Evolutionary conservation across 2,797 vertebrate species (phyloP).

Genomic region (Leptodactylus fallax): DNA sequence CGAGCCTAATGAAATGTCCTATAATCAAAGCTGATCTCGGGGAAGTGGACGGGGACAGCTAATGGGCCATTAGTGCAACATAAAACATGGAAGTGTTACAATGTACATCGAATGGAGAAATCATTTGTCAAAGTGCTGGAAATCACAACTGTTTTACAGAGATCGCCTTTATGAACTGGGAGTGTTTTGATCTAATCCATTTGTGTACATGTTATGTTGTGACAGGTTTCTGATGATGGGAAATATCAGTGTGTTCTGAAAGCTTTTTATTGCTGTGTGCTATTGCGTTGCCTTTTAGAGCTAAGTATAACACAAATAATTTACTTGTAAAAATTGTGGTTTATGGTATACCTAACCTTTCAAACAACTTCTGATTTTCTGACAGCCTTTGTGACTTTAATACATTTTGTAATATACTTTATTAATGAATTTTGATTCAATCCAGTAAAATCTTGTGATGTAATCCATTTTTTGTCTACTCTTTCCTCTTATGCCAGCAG

Average conservation of each 20-base stretch:
- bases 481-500: too few species aligned
- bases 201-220: slow-evolving; percentile 38
- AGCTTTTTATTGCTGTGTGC: background rate
- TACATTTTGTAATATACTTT: too few species aligned
- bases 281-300: background rate
- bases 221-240: slow-evolving; percentile 12
- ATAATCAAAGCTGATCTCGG: slow-evolving; percentile 46
- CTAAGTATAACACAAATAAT: background rate
- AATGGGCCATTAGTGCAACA: slow-evolving; percentile 51
- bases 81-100: slow-evolving; percentile 52
- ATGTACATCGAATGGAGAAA: slow-evolving; percentile 27
- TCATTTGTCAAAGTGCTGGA: slow-evolving; percentile 11
- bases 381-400: too few species aligned
- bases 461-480: too few species aligned
- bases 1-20: slow-evolving; percentile 48
- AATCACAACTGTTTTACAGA: slow-evolving; percentile 19
- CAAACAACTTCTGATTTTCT: too few species aligned
- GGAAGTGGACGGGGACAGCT: slow-evolving; percentile 59
- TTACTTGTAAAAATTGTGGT: background rate
- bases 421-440: too few species aligned
- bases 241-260: background rate
- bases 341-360: background rate
- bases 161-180: background rate
- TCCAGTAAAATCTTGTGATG: too few species aligned
- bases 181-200: slow-evolving; percentile 37